Conservation (phyloP, 2,888 invertebrate genomes). For the Pycnomerus fuliginosus region DNA sequence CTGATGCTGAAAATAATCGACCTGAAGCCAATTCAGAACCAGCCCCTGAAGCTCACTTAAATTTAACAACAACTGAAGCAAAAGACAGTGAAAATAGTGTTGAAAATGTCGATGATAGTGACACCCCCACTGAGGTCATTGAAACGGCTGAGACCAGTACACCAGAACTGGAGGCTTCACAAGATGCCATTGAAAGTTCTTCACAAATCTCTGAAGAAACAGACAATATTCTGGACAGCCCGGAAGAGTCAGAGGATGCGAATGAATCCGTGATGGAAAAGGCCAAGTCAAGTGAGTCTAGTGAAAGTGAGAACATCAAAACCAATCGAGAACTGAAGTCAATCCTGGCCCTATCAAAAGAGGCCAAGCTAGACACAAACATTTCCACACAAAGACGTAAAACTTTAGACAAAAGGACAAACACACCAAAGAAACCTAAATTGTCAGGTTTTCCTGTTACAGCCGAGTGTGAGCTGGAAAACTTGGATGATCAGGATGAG, state of each 20-base stretch:
- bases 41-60: not conserved
- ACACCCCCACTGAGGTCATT: not conserved
- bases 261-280: not conserved
- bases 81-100: too few species aligned
- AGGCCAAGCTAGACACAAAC: conserved; percentile 63
- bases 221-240: too few species aligned
- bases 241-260: not conserved
- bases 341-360: conserved; percentile 65
- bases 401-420: conserved; percentile 39
- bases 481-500: conserved; percentile 13
- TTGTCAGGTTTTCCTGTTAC: conserved; percentile 40
- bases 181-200: too few species aligned
- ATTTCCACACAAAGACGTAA: conserved; percentile 53
- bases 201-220: too few species aligned
- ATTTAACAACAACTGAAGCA: not conserved
- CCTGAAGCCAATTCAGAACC: not conserved
- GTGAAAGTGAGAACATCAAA: conserved; percentile 11
- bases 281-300: conserved; percentile 9
- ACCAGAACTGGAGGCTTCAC: not conserved
- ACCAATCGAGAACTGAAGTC: conserved; percentile 59
- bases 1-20: conserved; percentile 2
- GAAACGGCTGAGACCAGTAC: conserved; percentile 5
- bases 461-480: conserved; percentile 42
- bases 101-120: not conserved
- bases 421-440: conserved; percentile 15